Conservation (phyloP, 2,797 vertebrate species). For the Atherinosoma microstoma region DNA sequence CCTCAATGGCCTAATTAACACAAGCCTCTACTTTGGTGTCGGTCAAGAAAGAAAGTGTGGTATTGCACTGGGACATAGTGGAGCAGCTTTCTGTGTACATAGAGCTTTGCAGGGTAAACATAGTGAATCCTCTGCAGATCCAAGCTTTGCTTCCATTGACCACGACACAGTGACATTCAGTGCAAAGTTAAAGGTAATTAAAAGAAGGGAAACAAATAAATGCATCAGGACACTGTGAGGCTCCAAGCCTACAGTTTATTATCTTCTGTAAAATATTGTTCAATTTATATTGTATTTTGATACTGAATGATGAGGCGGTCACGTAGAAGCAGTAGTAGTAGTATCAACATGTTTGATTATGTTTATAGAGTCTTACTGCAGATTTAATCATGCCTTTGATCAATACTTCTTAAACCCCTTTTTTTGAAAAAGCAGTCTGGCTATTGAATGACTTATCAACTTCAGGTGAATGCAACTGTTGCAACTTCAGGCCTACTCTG, state of each 20-base stretch:
- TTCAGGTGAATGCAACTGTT: neutral
- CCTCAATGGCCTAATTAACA: constrained; percentile 74
- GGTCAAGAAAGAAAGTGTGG: constrained; percentile 52
- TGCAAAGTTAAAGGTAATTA: constrained; percentile 39
- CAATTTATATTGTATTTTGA: neutral
- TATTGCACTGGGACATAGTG: constrained; percentile 37
- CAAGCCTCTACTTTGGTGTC: constrained; percentile 66
- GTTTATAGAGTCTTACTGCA: neutral
- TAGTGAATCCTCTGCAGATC: constrained; percentile 36
- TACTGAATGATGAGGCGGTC: constrained; percentile 12
- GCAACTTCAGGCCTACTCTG: neutral
- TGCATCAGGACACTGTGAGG: neutral
- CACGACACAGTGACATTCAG: constrained; percentile 2
- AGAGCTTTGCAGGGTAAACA: constrained; percentile 58
- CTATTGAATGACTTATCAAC: neutral
- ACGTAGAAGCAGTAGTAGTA: neutral
- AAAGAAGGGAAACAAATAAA: constrained; percentile 6
- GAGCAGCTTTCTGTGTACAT: constrained; percentile 53
- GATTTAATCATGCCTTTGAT: neutral
- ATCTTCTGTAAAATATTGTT: neutral
- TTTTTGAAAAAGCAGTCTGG: neutral
- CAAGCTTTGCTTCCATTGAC: constrained; percentile 26
- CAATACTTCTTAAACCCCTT: neutral
- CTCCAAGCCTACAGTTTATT: constrained; percentile 6
- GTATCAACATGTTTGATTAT: constrained; percentile 4